These are phyloP conservation scores for Oxyruncus cristatus DNA, from an alignment of 2,113 vertebrate species.

Conservation along the genomic window DNA sequence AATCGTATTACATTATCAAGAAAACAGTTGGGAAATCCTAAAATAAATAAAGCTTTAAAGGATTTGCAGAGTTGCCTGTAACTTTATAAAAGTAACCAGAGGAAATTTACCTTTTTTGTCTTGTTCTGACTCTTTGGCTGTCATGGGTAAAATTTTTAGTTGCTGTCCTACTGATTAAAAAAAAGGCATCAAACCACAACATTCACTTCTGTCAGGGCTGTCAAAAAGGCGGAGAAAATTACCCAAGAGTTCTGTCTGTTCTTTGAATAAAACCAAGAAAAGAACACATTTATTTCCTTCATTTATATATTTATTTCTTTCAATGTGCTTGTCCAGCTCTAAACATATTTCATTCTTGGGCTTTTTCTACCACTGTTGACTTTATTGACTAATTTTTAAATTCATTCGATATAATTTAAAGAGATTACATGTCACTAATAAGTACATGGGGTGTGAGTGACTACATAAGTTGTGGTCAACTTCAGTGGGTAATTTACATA, in stretches of 20 bases:
- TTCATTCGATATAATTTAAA: not conserved
- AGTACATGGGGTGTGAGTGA: not conserved
- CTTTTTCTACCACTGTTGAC: not conserved
- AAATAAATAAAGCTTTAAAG: not conserved
- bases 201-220: constrained; percentile 46
- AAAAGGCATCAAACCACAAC: constrained; percentile 32
- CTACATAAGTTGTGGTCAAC: not conserved
- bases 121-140: constrained; percentile 16
- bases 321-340: not conserved
- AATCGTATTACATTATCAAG: not conserved
- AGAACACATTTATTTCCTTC: not conserved
- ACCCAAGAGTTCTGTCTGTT: constrained; percentile 13
- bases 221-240: constrained; percentile 43
- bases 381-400: not conserved
- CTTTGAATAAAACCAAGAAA: constrained; percentile 22
- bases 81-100: not conserved
- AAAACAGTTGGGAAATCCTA: not conserved
- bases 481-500: not conserved
- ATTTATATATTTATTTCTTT: constrained; percentile 4
- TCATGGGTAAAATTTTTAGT: constrained; percentile 16
- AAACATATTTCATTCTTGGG: not conserved
- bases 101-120: constrained; percentile 29
- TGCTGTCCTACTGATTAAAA: constrained; percentile 17
- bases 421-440: not conserved
- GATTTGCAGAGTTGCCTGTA: not conserved